phyloP scores from a whole-genome alignment of 2,113 vertebrate species.

The Myotis davidii region DNA sequence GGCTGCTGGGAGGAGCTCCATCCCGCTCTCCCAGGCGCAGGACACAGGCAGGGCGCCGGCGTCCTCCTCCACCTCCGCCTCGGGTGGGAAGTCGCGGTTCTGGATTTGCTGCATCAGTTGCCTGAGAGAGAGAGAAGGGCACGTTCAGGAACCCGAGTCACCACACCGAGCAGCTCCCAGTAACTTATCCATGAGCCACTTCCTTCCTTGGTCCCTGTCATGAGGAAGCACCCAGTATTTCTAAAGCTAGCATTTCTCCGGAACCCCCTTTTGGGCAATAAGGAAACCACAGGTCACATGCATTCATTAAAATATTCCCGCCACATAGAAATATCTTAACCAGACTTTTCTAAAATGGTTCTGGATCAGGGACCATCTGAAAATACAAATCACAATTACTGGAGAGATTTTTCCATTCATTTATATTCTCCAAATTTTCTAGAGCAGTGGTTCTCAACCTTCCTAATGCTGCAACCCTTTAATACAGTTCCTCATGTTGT shows the following conservation, averaged over 20 bases:
- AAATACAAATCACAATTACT: background rate
- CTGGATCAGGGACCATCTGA: background rate
- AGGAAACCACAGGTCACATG: background rate
- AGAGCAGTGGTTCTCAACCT: no score
- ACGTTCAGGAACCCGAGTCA: background rate
- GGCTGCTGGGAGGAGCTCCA: slow-evolving; percentile 88
- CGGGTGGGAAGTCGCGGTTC: slow-evolving; percentile 84
- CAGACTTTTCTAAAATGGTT: background rate
- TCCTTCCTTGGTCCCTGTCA: background rate
- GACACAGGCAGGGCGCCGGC: slow-evolving; percentile 86
- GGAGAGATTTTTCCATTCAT: background rate
- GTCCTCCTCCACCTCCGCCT: slow-evolving; percentile 87
- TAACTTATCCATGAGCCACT: accelerated
- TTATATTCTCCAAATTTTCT: background rate
- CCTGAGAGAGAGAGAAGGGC: slow-evolving; percentile 81
- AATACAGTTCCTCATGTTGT: no score
- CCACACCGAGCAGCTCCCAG: accelerated
- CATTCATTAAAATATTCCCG: background rate
- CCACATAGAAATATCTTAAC: background rate
- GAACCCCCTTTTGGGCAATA: background rate
- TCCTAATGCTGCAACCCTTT: no score
- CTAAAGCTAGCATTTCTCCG: background rate
- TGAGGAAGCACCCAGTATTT: background rate
- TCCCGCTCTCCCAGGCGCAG: slow-evolving; percentile 92
- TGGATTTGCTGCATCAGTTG: slow-evolving; percentile 93